Base-by-base conservation (phyloP, 1,140 invertebrate genomes). In the Liolophura sinensis region DNA sequence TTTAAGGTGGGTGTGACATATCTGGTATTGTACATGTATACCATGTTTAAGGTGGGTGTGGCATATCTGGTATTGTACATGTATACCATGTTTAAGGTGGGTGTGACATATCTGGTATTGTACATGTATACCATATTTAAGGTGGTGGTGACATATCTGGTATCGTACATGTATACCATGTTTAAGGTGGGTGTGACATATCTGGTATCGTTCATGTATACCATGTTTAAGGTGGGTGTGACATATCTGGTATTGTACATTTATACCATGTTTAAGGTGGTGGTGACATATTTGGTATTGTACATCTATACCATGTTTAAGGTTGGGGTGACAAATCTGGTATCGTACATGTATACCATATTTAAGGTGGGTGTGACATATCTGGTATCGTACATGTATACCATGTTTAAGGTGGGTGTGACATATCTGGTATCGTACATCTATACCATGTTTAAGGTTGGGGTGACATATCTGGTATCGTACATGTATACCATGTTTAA, bases 301-400 rank as follows among this genome's bases (percentile, higher is more conserved):
- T n/a, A n/a, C n/a, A 91, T 95, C 72, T 94, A 97, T 48, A 92
- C 93, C 4, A 97, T 98, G 79, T 98, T 96, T 79, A 98, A 98
- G 88, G 94, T 93, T 81, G 71, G 60, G 72, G 25, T 47, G 31
- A 40, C 31, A n/a, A n/a, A n/a, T n/a, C n/a, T n/a, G n/a, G n/a
- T n/a, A n/a, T n/a, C n/a, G n/a, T n/a, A n/a, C n/a, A 91, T 95
- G 72, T 94, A 97, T 48, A 92, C 93, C 4, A 97, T 98, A 78
- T 98, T 96, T 79, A 98, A 98, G 88, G 94, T 93, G 81, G 71
- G 60, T 72, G 25, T 47, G 31, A 40, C 31, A n/a, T n/a, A n/a
- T n/a, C n/a, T n/a, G n/a, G n/a, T n/a, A n/a, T n/a, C n/a, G n/a
- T n/a, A n/a, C n/a, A 91, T 95, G 72, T 94, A 97, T 48, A 92